Conservation (phyloP, 2,113 vertebrate genomes). For the Ciconia stormi region DNA sequence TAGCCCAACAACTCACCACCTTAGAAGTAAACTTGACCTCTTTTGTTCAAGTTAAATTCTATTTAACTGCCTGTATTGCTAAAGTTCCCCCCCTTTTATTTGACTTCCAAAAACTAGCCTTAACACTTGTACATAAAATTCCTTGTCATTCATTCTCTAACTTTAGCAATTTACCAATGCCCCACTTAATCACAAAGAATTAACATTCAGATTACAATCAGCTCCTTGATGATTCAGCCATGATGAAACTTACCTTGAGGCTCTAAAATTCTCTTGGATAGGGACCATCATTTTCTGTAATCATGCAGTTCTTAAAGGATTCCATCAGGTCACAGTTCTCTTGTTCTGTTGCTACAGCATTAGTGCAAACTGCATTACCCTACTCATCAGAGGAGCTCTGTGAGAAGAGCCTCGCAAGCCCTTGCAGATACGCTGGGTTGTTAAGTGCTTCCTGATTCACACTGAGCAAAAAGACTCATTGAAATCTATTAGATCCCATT, state of each 20-base stretch:
- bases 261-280: neutral
- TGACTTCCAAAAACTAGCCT: neutral
- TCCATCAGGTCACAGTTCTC: neutral
- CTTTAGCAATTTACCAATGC: neutral
- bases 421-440: neutral
- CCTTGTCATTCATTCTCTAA: neutral
- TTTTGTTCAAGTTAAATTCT: neutral
- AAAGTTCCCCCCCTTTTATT: neutral
- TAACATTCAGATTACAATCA: neutral
- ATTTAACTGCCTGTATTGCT: neutral
- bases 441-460: neutral
- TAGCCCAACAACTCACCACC: neutral
- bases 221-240: neutral
- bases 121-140: neutral
- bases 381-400: neutral
- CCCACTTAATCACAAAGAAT: neutral
- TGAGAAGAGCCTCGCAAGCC: neutral
- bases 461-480: rapidly evolving
- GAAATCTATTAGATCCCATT: neutral
- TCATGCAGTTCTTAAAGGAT: neutral
- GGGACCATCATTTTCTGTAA: neutral
- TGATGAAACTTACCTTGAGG: neutral
- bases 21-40: neutral
- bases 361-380: neutral
- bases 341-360: neutral